Conservation (phyloP, 2,113 vertebrate species). For the Potamarius usumacintae region DNA sequence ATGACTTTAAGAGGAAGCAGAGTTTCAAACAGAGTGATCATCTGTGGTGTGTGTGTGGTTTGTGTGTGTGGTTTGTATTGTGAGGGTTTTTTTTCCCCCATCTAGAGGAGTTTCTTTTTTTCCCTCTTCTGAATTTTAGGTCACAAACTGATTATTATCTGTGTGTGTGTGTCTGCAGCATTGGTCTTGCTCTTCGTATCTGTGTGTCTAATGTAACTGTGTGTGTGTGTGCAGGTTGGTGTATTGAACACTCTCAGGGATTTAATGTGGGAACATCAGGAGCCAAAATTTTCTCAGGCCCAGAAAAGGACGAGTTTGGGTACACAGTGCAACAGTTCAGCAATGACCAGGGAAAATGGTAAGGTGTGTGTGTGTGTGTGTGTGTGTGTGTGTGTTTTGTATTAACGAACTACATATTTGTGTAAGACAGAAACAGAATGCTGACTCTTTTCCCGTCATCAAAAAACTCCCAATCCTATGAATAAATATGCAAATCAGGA, state of each 20-base stretch:
- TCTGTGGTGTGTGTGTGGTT: background rate
- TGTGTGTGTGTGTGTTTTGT: background rate
- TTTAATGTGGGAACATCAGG: slow-evolving; percentile 78
- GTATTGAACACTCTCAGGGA: slow-evolving; percentile 66
- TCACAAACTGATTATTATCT: background rate
- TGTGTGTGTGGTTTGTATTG: background rate
- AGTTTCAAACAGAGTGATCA: too few species aligned
- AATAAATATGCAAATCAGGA: background rate
- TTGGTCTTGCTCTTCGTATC: background rate
- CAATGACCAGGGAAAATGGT: slow-evolving; percentile 66
- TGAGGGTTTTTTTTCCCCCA: too few species aligned
- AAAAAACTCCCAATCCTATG: background rate
- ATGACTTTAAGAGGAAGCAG: too few species aligned
- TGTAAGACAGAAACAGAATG: background rate
- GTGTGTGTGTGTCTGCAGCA: background rate
- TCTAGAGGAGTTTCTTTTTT: background rate
- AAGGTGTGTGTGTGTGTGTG: slow-evolving; percentile 55
- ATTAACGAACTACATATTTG: background rate
- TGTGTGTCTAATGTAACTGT: background rate
- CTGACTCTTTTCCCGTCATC: background rate
- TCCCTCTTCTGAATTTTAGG: background rate
- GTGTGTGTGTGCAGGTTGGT: slow-evolving; percentile 62
- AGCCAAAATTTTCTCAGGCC: slow-evolving; percentile 78
- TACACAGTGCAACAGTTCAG: slow-evolving; percentile 79
- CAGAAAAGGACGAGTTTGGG: slow-evolving; percentile 77